phyloP scores from a whole-genome alignment of 2,113 vertebrate species.

The Brienomyrus longianalis region DNA sequence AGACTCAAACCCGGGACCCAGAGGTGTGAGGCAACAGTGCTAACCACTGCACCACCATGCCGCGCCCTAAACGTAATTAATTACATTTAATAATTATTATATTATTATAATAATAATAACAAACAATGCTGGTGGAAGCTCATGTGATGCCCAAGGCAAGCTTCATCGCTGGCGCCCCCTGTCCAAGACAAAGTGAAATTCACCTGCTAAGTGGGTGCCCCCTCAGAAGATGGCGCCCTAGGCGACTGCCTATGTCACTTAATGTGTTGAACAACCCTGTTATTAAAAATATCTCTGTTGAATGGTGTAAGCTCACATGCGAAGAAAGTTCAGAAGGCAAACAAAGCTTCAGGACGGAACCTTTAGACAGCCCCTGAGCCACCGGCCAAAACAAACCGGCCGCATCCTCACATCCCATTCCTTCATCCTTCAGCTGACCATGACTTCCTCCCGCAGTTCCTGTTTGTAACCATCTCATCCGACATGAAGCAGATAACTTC shows the following conservation, averaged over 20 bases:
- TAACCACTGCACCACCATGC: too few species aligned
- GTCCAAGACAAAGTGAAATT: not conserved
- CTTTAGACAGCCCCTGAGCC: not conserved
- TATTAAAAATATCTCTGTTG: not conserved
- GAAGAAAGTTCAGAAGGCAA: not conserved
- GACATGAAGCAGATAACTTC: not conserved
- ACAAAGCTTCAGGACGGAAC: not conserved
- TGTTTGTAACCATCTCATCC: not conserved
- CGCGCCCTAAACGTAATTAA: too few species aligned
- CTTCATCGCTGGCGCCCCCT: not conserved
- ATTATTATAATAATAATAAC: not conserved
- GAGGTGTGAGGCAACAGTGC: too few species aligned
- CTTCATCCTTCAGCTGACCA: not conserved
- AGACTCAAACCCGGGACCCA: too few species aligned
- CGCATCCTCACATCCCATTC: not conserved
- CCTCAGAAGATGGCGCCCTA: not conserved
- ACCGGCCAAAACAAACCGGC: not conserved
- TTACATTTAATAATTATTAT: too few species aligned
- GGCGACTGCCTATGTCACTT: not conserved
- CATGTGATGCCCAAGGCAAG: not conserved
- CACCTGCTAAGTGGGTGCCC: not conserved
- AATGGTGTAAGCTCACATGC: not conserved
- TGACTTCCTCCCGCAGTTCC: not conserved
- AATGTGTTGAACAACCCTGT: not conserved
- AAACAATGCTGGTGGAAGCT: not conserved